phyloP scores from a whole-genome alignment of 23 tunicate genomes.

The Halocynthia aurantium region DNA sequence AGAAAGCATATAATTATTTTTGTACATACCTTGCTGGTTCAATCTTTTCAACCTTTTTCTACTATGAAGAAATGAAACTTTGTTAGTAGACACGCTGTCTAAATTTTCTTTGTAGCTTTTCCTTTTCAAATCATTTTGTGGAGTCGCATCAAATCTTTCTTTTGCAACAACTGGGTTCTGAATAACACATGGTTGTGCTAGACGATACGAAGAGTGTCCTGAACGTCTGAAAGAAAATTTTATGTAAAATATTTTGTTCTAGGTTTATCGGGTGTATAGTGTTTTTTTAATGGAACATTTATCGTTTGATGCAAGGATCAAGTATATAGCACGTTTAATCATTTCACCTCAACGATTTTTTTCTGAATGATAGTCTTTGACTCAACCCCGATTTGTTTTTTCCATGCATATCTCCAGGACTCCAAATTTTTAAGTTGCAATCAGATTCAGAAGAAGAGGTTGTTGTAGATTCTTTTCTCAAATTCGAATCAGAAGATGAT shows the following conservation, averaged over 20 bases:
- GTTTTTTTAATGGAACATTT: too few relatives aligned
- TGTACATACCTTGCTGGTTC: too few relatives aligned
- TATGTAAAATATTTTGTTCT: neutral
- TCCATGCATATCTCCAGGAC: conserved; percentile 21
- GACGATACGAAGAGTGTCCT: conserved; percentile 14
- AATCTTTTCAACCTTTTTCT: too few relatives aligned
- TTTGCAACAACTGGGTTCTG: conserved; percentile 37
- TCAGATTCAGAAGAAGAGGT: conserved; percentile 33
- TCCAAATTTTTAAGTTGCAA: conserved; percentile 22
- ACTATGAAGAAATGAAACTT: too few relatives aligned
- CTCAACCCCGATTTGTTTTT: conserved; percentile 42
- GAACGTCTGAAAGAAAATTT: conserved; percentile 7
- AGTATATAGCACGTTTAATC: too few relatives aligned
- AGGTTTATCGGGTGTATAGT: too few relatives aligned
- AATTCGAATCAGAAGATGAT: conserved; percentile 58
- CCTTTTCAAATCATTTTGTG: neutral
- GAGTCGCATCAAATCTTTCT: conserved; percentile 3
- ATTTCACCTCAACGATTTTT: conserved; percentile 43
- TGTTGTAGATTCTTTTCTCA: conserved; percentile 21
- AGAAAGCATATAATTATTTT: too few relatives aligned
- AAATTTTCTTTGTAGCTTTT: neutral
- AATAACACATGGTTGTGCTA: conserved; percentile 31
- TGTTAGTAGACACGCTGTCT: too few relatives aligned
- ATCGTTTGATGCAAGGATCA: too few relatives aligned
- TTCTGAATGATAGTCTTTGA: conserved; percentile 65